A percentile compares a stretch with the other conserved stretches of the same genome.
Evolutionary conservation across 2,113 vertebrate species (phyloP).

Genomic region (Heterotilapia buettikoferi): DNA sequence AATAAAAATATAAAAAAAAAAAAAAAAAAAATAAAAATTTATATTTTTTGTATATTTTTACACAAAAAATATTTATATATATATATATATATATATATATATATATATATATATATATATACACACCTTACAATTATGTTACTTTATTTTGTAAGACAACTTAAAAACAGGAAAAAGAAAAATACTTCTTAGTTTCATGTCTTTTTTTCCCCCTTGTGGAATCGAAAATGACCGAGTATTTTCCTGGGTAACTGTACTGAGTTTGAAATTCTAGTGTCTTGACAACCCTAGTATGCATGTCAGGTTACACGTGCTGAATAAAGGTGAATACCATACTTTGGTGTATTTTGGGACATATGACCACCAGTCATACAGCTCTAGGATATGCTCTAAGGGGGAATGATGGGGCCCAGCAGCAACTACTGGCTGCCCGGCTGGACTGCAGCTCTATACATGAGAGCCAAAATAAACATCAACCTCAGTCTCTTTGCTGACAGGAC

Average conservation of each 20-base stretch:
- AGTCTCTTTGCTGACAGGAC: constrained; percentile 46
- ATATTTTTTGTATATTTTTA: no score
- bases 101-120: not conserved
- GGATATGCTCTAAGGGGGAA: not conserved
- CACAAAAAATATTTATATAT: no score
- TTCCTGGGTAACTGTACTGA: not conserved
- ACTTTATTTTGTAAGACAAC: not conserved
- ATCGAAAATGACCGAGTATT: not conserved
- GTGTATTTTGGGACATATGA: not conserved
- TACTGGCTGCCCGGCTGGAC: constrained; percentile 5
- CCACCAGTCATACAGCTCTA: not conserved
- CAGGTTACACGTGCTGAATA: not conserved
- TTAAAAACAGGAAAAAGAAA: not conserved
- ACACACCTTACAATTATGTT: not conserved
- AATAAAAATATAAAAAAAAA: no score
- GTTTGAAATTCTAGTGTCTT: not conserved
- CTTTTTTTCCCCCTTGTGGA: not conserved
- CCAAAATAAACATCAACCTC: constrained; percentile 58
- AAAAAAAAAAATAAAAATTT: no score
- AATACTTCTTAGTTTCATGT: not conserved
- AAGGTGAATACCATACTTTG: not conserved
- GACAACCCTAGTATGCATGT: not conserved
- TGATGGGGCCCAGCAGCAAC: constrained; percentile 17
- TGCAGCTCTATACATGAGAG: not conserved
- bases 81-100: no score